phyloP scores from a whole-genome alignment of 23 tunicate genomes.

The Aplidium turbinatum region DNA sequence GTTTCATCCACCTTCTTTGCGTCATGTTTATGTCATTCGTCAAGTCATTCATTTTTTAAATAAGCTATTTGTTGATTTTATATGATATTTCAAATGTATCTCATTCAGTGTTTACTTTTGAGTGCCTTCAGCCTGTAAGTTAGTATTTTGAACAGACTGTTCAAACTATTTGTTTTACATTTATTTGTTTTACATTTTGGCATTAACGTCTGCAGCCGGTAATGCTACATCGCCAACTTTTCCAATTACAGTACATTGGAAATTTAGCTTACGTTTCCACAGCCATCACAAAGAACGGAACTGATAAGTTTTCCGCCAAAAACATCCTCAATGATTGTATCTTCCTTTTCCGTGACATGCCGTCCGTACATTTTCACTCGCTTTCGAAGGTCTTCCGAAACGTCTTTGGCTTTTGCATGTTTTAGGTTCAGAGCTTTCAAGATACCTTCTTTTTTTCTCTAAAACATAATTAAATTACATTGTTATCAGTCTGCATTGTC shows the following conservation, averaged over 20 bases:
- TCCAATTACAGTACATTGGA: neutral
- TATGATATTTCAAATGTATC: too few relatives aligned
- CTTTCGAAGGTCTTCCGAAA: constrained; percentile 33
- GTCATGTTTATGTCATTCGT: too few relatives aligned
- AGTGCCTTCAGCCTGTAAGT: too few relatives aligned
- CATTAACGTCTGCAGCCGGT: too few relatives aligned
- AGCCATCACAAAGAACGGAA: constrained; percentile 76
- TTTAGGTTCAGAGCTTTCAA: constrained; percentile 36
- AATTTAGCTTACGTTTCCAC: constrained; percentile 50
- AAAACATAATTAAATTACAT: neutral
- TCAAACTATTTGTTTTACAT: too few relatives aligned
- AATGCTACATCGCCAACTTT: neutral
- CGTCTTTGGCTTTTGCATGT: constrained; percentile 40
- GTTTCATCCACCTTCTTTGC: too few relatives aligned
- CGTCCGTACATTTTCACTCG: constrained; percentile 55
- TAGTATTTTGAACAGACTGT: too few relatives aligned
- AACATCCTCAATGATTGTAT: constrained; percentile 46
- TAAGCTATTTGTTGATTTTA: too few relatives aligned
- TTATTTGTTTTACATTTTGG: too few relatives aligned
- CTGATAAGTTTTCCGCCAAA: constrained; percentile 61
- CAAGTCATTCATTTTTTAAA: too few relatives aligned
- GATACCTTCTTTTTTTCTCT: constrained; percentile 70
- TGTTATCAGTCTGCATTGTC: neutral
- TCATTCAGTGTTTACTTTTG: too few relatives aligned
- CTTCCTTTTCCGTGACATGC: constrained; percentile 20